These are phyloP conservation scores for Anseranas semipalmata DNA, from an alignment of 2,113 vertebrate species.

Conservation along the genomic window DNA sequence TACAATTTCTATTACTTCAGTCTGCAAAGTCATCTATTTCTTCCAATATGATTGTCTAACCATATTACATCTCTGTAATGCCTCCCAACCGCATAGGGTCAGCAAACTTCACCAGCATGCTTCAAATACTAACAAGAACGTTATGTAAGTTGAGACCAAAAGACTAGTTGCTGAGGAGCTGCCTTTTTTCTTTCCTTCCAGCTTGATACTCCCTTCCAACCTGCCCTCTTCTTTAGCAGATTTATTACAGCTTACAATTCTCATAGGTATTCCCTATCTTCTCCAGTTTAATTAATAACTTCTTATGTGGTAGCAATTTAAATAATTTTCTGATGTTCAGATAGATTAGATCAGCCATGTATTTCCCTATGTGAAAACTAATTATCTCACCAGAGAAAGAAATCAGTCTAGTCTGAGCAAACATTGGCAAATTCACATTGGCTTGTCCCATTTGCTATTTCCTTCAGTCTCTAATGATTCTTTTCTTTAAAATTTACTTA, in stretches of 20 bases:
- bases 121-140: not conserved
- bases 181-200: not conserved
- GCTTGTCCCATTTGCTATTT: not conserved
- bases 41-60: constrained; percentile 31
- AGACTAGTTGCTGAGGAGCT: not conserved
- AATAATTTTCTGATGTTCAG: not conserved
- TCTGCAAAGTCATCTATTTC: constrained; percentile 26
- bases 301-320: not conserved
- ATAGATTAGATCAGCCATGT: not conserved
- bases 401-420: not conserved
- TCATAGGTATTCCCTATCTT: not conserved
- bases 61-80: not conserved
- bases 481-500: not conserved
- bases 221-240: not conserved
- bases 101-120: not conserved
- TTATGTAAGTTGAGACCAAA: not conserved
- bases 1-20: not conserved
- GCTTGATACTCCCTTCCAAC: not conserved
- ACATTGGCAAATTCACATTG: not conserved
- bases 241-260: not conserved
- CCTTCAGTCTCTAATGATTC: not conserved
- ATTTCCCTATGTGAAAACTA: not conserved
- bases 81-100: not conserved
- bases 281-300: not conserved
- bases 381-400: not conserved